Evolutionary conservation across 2,888 invertebrate species (phyloP).

Genomic region (Crioceris asparagi): DNA sequence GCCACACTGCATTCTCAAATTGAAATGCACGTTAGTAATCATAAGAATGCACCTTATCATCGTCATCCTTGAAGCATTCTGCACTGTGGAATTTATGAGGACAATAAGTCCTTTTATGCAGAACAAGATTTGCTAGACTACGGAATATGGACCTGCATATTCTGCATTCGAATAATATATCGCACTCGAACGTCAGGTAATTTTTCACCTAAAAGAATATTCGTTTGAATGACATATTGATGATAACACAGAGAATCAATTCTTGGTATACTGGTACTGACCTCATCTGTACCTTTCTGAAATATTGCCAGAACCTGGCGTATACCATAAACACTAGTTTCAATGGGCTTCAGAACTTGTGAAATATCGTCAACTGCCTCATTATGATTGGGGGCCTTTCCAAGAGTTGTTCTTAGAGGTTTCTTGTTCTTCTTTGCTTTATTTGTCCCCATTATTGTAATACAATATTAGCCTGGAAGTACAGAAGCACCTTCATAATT

Average conservation of each 20-base stretch:
- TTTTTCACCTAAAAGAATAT: no score
- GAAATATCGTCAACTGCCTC: conserved; percentile 35
- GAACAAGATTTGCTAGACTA: conserved; percentile 77
- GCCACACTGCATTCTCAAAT: no score
- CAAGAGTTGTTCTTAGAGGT: conserved; percentile 29
- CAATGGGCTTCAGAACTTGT: conserved; percentile 49
- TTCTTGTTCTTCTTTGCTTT: conserved; percentile 26
- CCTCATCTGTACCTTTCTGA: conserved; percentile 67
- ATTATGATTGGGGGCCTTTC: conserved; percentile 24
- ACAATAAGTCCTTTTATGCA: conserved; percentile 82
- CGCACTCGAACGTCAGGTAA: conserved; percentile 73
- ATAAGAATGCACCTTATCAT: not conserved
- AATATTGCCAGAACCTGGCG: conserved; percentile 60
- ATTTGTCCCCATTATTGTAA: conserved; percentile 22
- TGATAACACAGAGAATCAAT: no score
- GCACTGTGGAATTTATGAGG: conserved; percentile 40
- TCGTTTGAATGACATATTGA: no score
- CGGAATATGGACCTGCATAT: conserved; percentile 78
- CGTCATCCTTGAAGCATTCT: not conserved
- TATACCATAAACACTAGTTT: conserved; percentile 57
- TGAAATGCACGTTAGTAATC: no score
- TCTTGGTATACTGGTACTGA: conserved; percentile 33
- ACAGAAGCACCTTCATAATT: conserved; percentile 1
- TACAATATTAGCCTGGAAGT: conserved; percentile 2
- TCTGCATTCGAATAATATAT: conserved; percentile 81